These are phyloP conservation scores for Epinephelus fuscoguttatus DNA, from an alignment of 2,113 vertebrate species.

Conservation along the genomic window DNA sequence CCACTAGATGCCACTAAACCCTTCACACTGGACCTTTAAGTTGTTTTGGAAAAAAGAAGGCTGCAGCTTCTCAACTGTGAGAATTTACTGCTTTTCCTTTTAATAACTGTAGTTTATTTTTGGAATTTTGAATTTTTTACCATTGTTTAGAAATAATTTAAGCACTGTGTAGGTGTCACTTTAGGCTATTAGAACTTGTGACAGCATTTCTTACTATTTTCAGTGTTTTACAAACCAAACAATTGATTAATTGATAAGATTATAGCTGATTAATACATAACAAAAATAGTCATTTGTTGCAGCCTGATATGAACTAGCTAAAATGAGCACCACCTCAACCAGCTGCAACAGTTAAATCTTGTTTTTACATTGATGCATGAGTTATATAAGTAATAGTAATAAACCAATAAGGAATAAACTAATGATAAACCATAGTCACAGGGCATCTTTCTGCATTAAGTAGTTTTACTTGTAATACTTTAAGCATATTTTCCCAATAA, in stretches of 20 bases:
- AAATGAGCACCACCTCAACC: background rate
- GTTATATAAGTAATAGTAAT: no score
- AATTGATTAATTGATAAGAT: background rate
- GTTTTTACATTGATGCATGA: background rate
- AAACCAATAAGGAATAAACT: no score
- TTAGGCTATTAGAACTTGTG: background rate
- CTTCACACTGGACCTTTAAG: no score
- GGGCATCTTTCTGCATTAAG: background rate
- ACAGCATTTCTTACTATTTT: background rate
- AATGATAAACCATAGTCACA: background rate
- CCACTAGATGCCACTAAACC: no score
- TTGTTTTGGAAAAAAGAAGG: background rate
- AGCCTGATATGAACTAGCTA: background rate
- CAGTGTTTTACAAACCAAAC: no score
- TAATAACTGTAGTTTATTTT: background rate
- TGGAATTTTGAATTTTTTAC: background rate
- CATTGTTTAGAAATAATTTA: background rate
- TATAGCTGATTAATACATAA: background rate
- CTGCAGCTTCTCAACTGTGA: background rate
- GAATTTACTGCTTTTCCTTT: background rate
- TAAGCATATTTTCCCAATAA: background rate
- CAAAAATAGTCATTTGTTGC: background rate
- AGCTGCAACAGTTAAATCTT: background rate
- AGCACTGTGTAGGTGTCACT: background rate
- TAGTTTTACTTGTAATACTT: background rate